These are phyloP conservation scores for Cephus nigrinus DNA, from an alignment of 2,888 invertebrate genomes.

Conservation along the genomic window DNA sequence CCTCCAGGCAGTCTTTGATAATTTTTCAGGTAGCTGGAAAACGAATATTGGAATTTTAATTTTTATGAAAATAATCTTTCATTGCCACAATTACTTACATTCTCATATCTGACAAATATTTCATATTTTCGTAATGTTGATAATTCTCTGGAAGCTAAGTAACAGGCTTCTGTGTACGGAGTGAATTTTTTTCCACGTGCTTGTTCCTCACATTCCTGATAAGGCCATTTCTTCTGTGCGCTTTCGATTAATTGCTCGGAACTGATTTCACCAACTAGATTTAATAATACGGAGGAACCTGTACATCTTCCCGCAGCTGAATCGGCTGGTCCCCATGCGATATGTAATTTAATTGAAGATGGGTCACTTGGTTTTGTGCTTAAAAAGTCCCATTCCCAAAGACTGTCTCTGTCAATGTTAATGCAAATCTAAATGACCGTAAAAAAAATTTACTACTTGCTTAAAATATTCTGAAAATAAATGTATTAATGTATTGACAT, in stretches of 20 bases:
- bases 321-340: slow-evolving; percentile 53
- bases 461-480: background rate
- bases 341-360: slow-evolving; percentile 44
- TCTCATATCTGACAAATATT: slow-evolving; percentile 43
- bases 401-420: slow-evolving; percentile 49
- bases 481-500: background rate
- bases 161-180: slow-evolving; percentile 59
- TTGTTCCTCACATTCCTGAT: slow-evolving; percentile 49
- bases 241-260: slow-evolving; percentile 47
- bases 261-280: slow-evolving; percentile 54
- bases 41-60: slow-evolving; percentile 12
- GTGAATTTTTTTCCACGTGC: slow-evolving; percentile 41
- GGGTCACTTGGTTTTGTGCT: slow-evolving; percentile 51
- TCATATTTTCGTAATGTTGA: slow-evolving; percentile 58
- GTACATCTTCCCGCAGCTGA: slow-evolving; percentile 54
- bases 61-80: background rate
- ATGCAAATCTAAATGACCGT: slow-evolving; percentile 47
- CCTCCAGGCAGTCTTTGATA: slow-evolving; percentile 45
- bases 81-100: slow-evolving; percentile 41
- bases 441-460: background rate
- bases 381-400: slow-evolving; percentile 59
- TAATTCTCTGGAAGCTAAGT: slow-evolving; percentile 57
- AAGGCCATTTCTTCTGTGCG: slow-evolving; percentile 51
- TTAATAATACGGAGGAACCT: slow-evolving; percentile 50
- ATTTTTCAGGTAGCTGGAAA: slow-evolving; percentile 47